Base-by-base conservation (phyloP, 2,888 invertebrate genomes). In the Lamellibrachia satsuma region DNA sequence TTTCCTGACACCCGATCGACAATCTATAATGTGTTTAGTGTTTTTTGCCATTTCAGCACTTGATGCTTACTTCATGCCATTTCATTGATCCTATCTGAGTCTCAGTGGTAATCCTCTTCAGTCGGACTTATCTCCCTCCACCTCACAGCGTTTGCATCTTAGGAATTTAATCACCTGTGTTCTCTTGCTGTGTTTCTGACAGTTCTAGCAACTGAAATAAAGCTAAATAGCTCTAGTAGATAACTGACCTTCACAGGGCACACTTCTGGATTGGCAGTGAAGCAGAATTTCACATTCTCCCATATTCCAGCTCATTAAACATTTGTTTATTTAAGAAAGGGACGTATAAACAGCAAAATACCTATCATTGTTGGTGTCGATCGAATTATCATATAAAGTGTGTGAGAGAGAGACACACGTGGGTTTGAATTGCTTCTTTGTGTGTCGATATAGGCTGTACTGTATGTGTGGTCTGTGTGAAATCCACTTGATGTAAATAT, bases 151-250 rank as follows among this genome's bases (percentile, higher is more conserved):
- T 75, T 75, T 75, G 75, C 75, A 75, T 75, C 75, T 75, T 75
- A 75, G 75, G 75, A 75, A 75, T 75, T 75, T 75, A 75, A 75
- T 75, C 75, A 75, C 75, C 75, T 75, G 75, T 75, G 75, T n/a
- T 75, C 75, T 22, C 3, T 39, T 39, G 39, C 39, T 39, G 75
- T 75, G 75, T 75, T 75, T 75, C 75, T 75, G 75, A 75, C 75
- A 75, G 75, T 75, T 75, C 75, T 75, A 6, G 22, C 6, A 75
- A n/a, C 75, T 75, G 75, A 75, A 75, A 75, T 75, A 75, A 75
- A 75, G 75, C 75, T 75, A 75, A 75, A 75, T 75, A 75, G 75
- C 75, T 75, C 22, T 22, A 22, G 15, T 75, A 6, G 22, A n/a
- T 75, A 75, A 75, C 39, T 75, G 75, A 6, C 6, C 22, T 22